phyloP scores from a whole-genome alignment of 2,888 invertebrate genomes.

The Drosophila fulvimacula region DNA sequence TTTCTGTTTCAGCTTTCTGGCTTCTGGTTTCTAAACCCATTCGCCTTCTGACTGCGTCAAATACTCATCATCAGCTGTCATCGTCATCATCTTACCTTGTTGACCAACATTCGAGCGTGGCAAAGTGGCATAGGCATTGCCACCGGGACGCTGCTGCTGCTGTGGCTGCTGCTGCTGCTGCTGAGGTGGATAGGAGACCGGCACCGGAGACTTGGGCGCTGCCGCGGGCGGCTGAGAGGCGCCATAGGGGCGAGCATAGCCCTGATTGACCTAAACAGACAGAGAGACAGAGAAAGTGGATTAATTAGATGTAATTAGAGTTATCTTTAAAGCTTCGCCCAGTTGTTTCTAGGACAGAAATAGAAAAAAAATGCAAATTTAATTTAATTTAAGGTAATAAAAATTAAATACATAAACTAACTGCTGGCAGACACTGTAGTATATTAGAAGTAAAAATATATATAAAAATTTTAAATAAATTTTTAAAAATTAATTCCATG shows the following conservation, averaged over 20 bases:
- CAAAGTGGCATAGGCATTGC: conserved; percentile 84
- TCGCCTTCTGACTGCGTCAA: conserved; percentile 78
- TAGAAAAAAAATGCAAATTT: not conserved
- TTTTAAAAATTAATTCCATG: no score
- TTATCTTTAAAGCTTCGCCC: not conserved
- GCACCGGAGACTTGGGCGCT: conserved; percentile 83
- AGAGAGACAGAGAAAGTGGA: not conserved
- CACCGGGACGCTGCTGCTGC: conserved; percentile 68
- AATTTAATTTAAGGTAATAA: not conserved
- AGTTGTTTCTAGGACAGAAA: not conserved
- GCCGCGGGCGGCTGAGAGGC: conserved; percentile 71
- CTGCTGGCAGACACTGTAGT: conserved; percentile 2
- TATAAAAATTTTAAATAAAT: no score
- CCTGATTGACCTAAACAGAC: conserved; percentile 81
- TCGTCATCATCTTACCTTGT: conserved; percentile 84
- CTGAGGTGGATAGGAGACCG: conserved; percentile 83
- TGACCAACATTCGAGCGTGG: conserved; percentile 83
- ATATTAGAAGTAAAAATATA: not conserved
- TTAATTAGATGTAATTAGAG: not conserved
- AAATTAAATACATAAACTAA: not conserved
- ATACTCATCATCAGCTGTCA: conserved; percentile 72
- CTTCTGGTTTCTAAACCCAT: conserved; percentile 71
- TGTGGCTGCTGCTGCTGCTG: conserved; percentile 71
- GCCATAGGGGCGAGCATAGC: conserved; percentile 84
- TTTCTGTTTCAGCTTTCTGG: conserved; percentile 9